phyloP scores from a whole-genome alignment of 1,140 invertebrate species.

The Sycophaga agraensis region DNA sequence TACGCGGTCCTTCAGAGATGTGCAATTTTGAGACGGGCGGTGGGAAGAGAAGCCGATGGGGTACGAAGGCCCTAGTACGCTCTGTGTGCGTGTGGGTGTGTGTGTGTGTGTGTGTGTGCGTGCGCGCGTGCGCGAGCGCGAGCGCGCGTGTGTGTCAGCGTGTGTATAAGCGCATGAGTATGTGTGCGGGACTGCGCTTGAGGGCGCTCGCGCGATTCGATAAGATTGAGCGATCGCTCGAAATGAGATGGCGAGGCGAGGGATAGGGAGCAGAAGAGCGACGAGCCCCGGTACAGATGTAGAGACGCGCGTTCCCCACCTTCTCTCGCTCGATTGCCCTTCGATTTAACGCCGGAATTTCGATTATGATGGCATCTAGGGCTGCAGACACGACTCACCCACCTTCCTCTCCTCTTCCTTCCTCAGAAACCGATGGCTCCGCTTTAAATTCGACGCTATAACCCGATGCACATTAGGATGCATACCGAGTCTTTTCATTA shows the following conservation, averaged over 20 bases:
- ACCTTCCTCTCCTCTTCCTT: not conserved
- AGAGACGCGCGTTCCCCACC: not conserved
- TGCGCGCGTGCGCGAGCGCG: too few species aligned
- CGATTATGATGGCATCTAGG: slow-evolving; percentile 6
- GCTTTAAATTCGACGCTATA: too few species aligned
- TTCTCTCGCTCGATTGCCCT: not conserved
- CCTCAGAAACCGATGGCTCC: too few species aligned
- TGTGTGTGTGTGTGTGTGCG: too few species aligned
- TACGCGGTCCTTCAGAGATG: too few species aligned
- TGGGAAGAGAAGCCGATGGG: not conserved
- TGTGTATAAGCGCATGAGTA: not conserved
- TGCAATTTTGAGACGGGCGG: not conserved
- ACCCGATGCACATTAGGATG: too few species aligned
- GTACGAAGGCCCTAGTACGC: not conserved
- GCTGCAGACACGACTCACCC: not conserved
- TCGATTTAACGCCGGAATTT: not conserved
- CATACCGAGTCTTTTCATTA: too few species aligned
- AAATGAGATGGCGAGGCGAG: not conserved
- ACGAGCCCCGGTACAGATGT: not conserved
- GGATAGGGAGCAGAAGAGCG: not conserved
- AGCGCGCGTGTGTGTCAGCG: too few species aligned
- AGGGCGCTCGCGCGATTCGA: not conserved
- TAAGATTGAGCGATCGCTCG: slow-evolving; percentile 1
- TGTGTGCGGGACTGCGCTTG: not conserved
- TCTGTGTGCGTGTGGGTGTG: too few species aligned